phyloP scores from a whole-genome alignment of 2,888 invertebrate species.

The Meteorus cinctellus region DNA sequence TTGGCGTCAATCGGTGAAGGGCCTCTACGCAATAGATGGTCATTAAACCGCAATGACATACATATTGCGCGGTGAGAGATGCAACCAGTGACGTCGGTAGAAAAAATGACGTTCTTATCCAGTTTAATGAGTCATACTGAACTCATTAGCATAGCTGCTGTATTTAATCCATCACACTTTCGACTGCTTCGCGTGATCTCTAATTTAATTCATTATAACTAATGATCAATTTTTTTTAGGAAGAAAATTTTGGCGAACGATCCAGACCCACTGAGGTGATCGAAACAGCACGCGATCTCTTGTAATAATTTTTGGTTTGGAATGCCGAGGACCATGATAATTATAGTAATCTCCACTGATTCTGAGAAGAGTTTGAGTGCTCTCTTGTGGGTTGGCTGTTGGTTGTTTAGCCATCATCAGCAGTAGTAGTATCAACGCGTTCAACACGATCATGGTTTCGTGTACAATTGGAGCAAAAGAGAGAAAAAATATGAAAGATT shows the following conservation, averaged over 20 bases:
- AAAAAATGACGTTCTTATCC: neutral
- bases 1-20: neutral
- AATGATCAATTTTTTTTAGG: neutral
- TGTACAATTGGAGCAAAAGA: slow-evolving; percentile 27
- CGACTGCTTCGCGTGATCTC: too few relatives aligned
- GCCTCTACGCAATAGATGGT: neutral
- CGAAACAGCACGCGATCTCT: neutral
- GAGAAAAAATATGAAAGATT: slow-evolving; percentile 39
- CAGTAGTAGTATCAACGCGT: neutral
- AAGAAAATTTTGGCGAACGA: neutral
- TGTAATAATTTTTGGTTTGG: slow-evolving; percentile 48
- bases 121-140: slow-evolving; percentile 1
- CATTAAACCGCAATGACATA: neutral
- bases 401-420: neutral
- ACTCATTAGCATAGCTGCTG: neutral
- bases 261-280: neutral
- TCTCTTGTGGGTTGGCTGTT: neutral
- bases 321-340: slow-evolving; percentile 58
- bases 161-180: too few relatives aligned
- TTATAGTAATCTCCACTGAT: slow-evolving; percentile 64
- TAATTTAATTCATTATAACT: neutral
- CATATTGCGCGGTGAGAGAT: neutral
- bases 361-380: slow-evolving; percentile 62
- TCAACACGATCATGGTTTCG: neutral
- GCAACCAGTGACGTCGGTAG: neutral